Evolutionary conservation across 2,888 invertebrate species (phyloP).

Genomic region (Aphidius colemani): DNA sequence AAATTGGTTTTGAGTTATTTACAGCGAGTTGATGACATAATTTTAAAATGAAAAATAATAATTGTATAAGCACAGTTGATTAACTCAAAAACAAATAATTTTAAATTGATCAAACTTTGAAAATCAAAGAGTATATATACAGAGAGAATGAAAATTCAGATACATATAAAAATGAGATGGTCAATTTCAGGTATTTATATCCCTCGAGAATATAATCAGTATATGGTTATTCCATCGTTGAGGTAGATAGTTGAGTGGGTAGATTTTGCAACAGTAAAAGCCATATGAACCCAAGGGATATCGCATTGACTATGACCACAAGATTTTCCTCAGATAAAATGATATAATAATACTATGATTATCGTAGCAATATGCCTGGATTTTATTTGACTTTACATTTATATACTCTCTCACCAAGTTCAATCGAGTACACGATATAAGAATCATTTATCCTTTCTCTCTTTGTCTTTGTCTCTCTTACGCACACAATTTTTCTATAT

Average conservation of each 20-base stretch:
- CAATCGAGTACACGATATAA: neutral
- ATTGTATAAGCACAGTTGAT: no score
- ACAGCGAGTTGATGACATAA: no score
- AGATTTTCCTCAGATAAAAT: conserved; percentile 22
- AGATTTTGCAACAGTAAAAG: neutral
- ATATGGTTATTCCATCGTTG: conserved; percentile 12
- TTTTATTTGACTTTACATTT: no score
- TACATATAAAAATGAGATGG: neutral
- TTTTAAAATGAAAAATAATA: no score
- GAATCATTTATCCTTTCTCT: conserved; percentile 9
- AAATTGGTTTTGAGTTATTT: no score
- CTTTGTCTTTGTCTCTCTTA: neutral
- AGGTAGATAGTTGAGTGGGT: neutral
- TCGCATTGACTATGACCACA: neutral
- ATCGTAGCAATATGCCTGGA: conserved; percentile 36
- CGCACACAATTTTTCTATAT: no score
- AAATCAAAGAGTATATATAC: no score
- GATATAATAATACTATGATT: conserved; percentile 42
- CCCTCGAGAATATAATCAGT: conserved; percentile 8
- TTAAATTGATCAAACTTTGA: no score
- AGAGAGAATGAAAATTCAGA: neutral
- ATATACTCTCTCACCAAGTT: conserved; percentile 29
- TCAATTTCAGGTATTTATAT: neutral
- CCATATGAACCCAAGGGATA: neutral
- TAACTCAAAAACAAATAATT: no score